Base-by-base conservation (phyloP, 1,140 invertebrate genomes). In the Holotrichia oblita region DNA sequence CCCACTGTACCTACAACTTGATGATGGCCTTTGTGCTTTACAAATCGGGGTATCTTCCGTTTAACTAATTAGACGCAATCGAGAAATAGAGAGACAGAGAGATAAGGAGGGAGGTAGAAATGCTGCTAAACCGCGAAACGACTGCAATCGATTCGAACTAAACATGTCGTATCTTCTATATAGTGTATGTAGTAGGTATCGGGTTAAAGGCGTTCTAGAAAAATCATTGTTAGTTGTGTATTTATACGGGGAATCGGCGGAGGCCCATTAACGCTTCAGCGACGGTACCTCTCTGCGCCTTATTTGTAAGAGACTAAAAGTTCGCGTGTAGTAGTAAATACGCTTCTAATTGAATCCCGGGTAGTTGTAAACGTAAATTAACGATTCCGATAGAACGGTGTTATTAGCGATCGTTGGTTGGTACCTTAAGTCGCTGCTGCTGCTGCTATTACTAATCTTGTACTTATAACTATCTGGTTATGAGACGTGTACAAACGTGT, bases 331-430 rank as follows among this genome's bases (percentile, higher is more conserved):
- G 24, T 69, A 22, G 61, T 69, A 69, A 69, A 69, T 69, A 69
- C 61, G 48, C 14, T 69, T 69, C 61, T 69, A 69, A 69, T 69
- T 69, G 61, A 69, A 69, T 69, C 61, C 61, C 61, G 61, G 27
- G 61, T 69, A 69, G 61, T 69, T 69, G 61, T 69, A 69, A 55
- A 69, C 61, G 61, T 69, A 69, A 69, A 69, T 69, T 69, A 69
- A 69, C 61, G 61, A 69, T 69, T 34, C 61, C 22, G 61, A 34
- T 69, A 69, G 61, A 69, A 22, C 9, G 22, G 61, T 69, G 27
- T 69, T 69, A 27, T 69, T 69, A 69, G 27, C 22, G 22, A 22
- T 12, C 12, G 61, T 20, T 69, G 61, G 61, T 22, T 64, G 48
- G n/a, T 55, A 55, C 48, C 3, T n/a, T n/a, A 55, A 34, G 27